Conservation (phyloP, 2,888 invertebrate species). For the Heliconius sara region DNA sequence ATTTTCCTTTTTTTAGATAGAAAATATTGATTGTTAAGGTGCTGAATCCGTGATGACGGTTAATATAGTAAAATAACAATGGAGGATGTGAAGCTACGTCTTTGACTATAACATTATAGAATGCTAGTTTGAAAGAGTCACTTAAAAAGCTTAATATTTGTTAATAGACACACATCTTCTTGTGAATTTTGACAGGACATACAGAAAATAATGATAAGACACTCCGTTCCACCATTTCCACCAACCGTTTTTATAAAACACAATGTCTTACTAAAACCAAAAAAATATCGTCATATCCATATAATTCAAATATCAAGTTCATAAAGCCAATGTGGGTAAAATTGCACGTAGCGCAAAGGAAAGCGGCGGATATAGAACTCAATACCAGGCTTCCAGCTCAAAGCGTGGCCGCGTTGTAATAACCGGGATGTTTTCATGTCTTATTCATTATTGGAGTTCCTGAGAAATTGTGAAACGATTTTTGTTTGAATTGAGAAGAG, state of each 20-base stretch:
- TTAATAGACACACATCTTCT: not conserved
- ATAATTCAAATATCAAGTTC: slow-evolving; percentile 61
- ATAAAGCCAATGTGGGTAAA: slow-evolving; percentile 77
- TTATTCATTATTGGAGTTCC: slow-evolving; percentile 43
- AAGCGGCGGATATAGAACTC: slow-evolving; percentile 83
- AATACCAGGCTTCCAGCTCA: slow-evolving; percentile 77
- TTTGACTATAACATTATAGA: not conserved
- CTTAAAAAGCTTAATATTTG: not conserved
- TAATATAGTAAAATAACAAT: not conserved
- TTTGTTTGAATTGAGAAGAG: slow-evolving; percentile 1
- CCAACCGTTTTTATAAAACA: not conserved
- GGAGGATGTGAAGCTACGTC: not conserved
- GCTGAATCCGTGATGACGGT: not conserved
- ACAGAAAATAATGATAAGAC: not conserved
- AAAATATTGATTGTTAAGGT: not conserved
- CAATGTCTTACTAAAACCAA: not conserved
- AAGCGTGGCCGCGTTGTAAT: slow-evolving; percentile 72
- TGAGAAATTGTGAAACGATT: slow-evolving; percentile 31
- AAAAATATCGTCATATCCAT: slow-evolving; percentile 55
- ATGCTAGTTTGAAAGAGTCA: not conserved
- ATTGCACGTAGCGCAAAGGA: slow-evolving; percentile 82
- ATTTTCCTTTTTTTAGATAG: not conserved
- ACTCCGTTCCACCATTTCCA: not conserved
- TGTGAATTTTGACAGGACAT: not conserved
- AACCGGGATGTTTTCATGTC: slow-evolving; percentile 58